Base-by-base conservation (phyloP, 2,797 vertebrate genomes). In the Pseudotriccus pelzelni region DNA sequence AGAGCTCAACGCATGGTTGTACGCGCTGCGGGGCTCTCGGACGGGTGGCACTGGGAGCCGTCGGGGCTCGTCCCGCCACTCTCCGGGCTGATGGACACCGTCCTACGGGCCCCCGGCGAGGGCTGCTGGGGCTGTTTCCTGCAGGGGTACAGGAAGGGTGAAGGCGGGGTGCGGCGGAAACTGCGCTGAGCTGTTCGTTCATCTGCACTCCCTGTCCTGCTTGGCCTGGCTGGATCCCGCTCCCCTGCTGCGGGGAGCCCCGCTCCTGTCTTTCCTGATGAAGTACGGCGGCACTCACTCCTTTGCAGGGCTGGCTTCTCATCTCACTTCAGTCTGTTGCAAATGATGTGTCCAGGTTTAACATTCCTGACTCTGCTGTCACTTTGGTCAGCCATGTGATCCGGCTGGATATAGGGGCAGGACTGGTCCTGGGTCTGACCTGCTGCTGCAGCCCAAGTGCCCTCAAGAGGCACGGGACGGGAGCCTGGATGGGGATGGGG, bases 1-100 rank as follows among this genome's bases (percentile, higher is more conserved):
- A 76, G 90, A 34, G 76, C 80, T 96, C 93, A 75, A 49, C 73
- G 79, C 82, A 36, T 37, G 87, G 84, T 18, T 79, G 52, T 50
- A 44, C 5, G 39, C 28, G 21, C 80, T 36, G 70, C 56, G 21
- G 67, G 76, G 60, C 79, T 85, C 68, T 9, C 6, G 46, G 82
- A 22, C 20, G 58, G 55, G 50, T 69, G 84, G 69, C 91, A 67
- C 2, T 1, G 30, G 44, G 41, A 36, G 81, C 67, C 36, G 49
- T 56, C n/a, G n/a, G 49, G 62, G 60, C 66, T 47, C n/a, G 20
- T 25, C 79, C 50, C 5, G 3, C 83, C 66, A 1, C 6, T 4
- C 81, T 74, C 39, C 3, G 21, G 36, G 34, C 55, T 27, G 37
- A 32, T 1, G 49, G 44, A 20, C 3, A 4, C 22, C 1, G 6